These are phyloP conservation scores for Athalia rosae DNA, from an alignment of 2,888 invertebrate species.

Conservation along the genomic window DNA sequence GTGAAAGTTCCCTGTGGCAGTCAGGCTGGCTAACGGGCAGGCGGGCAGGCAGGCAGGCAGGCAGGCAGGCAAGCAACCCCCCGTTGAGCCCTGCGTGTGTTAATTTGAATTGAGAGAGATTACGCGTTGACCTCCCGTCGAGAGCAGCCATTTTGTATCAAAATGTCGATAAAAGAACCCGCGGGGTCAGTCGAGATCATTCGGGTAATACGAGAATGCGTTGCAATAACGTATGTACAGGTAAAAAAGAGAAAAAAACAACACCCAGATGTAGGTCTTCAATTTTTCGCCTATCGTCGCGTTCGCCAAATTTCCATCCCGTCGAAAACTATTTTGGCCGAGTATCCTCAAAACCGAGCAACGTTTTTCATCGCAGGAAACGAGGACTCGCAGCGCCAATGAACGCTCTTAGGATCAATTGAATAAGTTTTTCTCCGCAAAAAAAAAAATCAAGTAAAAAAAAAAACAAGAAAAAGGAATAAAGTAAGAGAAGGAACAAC, in stretches of 20 bases:
- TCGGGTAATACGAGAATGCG: slow-evolving; percentile 42
- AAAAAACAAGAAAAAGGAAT: slow-evolving; percentile 46
- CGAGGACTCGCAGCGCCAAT: no score
- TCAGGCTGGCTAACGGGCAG: no score
- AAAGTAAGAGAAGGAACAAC: slow-evolving; percentile 41
- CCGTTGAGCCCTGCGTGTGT: slow-evolving; percentile 74
- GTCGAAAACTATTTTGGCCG: no score
- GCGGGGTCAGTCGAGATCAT: slow-evolving; percentile 47
- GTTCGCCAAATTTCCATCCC: no score
- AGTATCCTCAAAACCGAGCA: no score
- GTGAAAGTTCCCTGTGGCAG: slow-evolving; percentile 60
- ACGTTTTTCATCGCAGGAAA: no score
- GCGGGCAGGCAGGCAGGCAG: no score
- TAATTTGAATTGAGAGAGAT: slow-evolving; percentile 79
- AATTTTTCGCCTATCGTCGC: no score
- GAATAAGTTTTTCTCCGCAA: no score
- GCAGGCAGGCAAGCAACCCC: slow-evolving; percentile 57
- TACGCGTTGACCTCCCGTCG: slow-evolving; percentile 75
- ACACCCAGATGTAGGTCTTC: no score
- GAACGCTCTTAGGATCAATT: no score
- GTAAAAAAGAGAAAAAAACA: no score
- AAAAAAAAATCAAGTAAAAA: not conserved
- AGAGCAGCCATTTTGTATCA: slow-evolving; percentile 73
- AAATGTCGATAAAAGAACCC: slow-evolving; percentile 73
- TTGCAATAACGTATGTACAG: slow-evolving; percentile 7